Percentiles rank a stretch among this genome's conserved stretches.
These are phyloP conservation scores for Dermochelys coriacea DNA, from an alignment of 2,797 vertebrate genomes.

Conservation along the genomic window DNA sequence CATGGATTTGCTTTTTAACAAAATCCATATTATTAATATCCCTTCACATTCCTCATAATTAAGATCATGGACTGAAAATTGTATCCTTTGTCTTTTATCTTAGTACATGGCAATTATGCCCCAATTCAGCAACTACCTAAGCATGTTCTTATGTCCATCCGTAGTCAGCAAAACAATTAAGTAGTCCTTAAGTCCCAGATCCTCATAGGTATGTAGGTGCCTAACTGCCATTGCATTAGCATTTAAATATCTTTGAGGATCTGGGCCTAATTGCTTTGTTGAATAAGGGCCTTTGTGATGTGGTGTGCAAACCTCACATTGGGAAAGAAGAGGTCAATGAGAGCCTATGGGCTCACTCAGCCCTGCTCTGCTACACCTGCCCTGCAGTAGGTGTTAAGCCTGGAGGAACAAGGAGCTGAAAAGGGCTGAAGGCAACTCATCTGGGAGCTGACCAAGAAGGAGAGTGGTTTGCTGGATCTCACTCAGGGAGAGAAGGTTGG, in stretches of 20 bases:
- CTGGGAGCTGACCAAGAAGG: neutral
- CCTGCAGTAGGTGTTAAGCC: neutral
- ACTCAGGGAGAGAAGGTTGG: neutral
- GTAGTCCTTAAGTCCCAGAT: neutral
- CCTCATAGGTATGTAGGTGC: neutral
- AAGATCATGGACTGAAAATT: neutral
- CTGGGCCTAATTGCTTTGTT: neutral
- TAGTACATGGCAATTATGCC: neutral
- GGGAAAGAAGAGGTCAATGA: neutral
- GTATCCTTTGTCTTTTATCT: neutral
- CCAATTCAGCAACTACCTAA: neutral
- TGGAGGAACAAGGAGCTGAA: neutral
- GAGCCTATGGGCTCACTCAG: neutral
- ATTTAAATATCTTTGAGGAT: neutral
- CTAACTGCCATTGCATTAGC: neutral
- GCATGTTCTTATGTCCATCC: neutral
- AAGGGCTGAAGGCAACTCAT: neutral
- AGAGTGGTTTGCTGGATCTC: neutral
- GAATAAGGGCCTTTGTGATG: neutral
- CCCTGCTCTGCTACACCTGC: neutral
- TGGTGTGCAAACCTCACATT: neutral
- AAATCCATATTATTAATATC: neutral
- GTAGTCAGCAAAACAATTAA: neutral
- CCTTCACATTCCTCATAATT: neutral
- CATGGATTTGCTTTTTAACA: neutral